These are phyloP conservation scores for Eupleurogrammus muticus DNA, from an alignment of 2,797 vertebrate genomes.

Conservation along the genomic window DNA sequence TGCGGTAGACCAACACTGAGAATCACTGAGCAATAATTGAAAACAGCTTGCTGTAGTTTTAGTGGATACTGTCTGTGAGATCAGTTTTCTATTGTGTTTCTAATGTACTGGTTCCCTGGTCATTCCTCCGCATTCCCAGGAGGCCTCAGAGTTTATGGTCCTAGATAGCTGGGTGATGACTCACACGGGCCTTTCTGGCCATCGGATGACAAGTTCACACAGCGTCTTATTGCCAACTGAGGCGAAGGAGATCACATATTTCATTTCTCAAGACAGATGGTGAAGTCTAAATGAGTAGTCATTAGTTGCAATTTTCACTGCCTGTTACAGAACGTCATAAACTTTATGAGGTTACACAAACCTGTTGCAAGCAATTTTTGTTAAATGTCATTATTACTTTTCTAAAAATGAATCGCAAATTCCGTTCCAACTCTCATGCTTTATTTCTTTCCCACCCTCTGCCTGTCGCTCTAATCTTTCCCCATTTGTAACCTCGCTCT, in stretches of 20 bases:
- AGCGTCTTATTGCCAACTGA: constrained; percentile 53
- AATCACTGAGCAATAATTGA: constrained; percentile 72
- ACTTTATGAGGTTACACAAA: constrained; percentile 19
- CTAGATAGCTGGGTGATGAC: constrained; percentile 68
- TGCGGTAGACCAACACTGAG: constrained; percentile 75
- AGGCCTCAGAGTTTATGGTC: constrained; percentile 60
- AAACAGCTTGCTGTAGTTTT: constrained; percentile 69
- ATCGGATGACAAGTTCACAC: constrained; percentile 62
- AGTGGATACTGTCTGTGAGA: constrained; percentile 60
- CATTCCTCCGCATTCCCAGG: constrained; percentile 67
- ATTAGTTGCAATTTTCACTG: constrained; percentile 22
- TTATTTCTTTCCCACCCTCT: constrained; percentile 1
- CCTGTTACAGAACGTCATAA: background rate
- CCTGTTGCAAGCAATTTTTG: constrained; percentile 6
- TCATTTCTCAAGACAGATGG: constrained; percentile 36
- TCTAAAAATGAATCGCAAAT: constrained; percentile 8
- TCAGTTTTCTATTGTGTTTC: constrained; percentile 51
- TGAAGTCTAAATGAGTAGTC: constrained; percentile 23
- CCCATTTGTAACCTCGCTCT: constrained; percentile 29
- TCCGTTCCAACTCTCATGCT: background rate
- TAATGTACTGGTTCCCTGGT: constrained; percentile 54
- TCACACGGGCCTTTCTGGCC: constrained; percentile 60
- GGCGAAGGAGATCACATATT: constrained; percentile 51
- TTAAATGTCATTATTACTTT: constrained; percentile 8
- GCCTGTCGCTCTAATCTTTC: background rate